These are phyloP conservation scores for Oscheius sp. DNA, from an alignment of 2,888 invertebrate species.

Conservation along the genomic window DNA sequence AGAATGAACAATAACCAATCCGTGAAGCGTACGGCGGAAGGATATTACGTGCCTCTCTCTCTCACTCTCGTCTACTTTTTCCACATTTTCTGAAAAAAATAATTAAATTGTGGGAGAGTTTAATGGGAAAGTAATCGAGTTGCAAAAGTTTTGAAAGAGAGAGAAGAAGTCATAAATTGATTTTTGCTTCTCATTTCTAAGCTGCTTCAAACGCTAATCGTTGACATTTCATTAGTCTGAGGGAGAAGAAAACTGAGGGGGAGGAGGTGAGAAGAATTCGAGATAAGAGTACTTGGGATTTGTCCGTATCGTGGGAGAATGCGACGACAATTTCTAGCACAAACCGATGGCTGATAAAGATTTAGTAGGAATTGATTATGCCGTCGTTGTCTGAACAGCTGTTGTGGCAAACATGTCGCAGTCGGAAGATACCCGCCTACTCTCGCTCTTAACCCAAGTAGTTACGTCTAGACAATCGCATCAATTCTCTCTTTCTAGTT, in stretches of 20 bases:
- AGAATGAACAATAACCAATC: not conserved
- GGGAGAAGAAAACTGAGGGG: too few species aligned
- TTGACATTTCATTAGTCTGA: too few species aligned
- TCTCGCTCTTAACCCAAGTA: conserved; percentile 8
- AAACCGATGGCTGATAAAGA: too few species aligned
- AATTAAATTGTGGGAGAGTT: too few species aligned
- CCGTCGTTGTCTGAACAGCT: conserved; percentile 11
- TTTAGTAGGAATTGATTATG: conserved; percentile 4
- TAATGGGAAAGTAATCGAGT: not conserved
- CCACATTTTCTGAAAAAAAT: too few species aligned
- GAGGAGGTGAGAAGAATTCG: too few species aligned
- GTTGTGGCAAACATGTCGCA: conserved; percentile 12
- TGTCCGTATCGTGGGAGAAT: too few species aligned
- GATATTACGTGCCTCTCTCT: conserved; percentile 7
- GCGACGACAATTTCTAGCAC: too few species aligned
- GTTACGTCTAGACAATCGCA: not conserved
- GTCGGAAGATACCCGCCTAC: not conserved
- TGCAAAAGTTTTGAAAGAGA: not conserved
- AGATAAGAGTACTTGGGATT: too few species aligned
- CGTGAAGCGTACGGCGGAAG: not conserved
- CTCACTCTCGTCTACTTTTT: not conserved
- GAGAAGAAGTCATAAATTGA: too few species aligned
- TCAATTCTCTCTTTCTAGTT: not conserved
- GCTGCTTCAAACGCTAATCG: too few species aligned
- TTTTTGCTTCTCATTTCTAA: too few species aligned